These are phyloP conservation scores for Tineola bisselliella DNA, from an alignment of 2,888 invertebrate species.

Conservation along the genomic window DNA sequence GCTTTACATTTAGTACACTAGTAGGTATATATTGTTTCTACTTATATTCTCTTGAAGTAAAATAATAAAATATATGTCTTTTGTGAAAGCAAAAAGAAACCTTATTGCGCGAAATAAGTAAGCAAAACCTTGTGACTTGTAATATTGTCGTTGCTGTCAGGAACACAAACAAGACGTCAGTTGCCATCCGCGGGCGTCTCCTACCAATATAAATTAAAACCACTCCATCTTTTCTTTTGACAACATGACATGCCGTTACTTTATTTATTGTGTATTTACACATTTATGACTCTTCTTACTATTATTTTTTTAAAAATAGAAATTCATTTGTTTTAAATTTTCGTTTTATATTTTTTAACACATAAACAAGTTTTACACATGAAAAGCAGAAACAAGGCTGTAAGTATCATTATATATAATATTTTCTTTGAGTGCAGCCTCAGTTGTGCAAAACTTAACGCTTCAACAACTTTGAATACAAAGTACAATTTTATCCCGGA, in stretches of 20 bases:
- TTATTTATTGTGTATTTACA: too few relatives aligned
- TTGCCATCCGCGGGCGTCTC: constrained; percentile 1
- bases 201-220: constrained; percentile 29
- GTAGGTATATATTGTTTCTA: too few relatives aligned
- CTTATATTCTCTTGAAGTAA: too few relatives aligned
- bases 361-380: neutral
- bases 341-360: neutral
- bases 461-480: neutral
- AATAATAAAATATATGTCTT: too few relatives aligned
- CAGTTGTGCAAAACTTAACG: neutral
- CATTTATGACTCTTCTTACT: too few relatives aligned
- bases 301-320: too few relatives aligned
- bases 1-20: too few relatives aligned
- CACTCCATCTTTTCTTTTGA: constrained; percentile 22
- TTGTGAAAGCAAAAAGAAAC: neutral
- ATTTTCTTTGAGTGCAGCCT: neutral
- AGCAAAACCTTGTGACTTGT: neutral
- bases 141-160: constrained; percentile 9
- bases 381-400: neutral
- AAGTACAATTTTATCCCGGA: neutral
- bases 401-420: neutral
- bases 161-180: constrained; percentile 1
- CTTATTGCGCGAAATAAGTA: neutral
- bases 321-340: too few relatives aligned
- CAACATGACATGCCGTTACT: constrained; percentile 15